Percentiles rank a stretch among this genome's conserved stretches.
Conservation (phyloP, 2,113 vertebrate genomes). For the Xenopus laevis region DNA sequence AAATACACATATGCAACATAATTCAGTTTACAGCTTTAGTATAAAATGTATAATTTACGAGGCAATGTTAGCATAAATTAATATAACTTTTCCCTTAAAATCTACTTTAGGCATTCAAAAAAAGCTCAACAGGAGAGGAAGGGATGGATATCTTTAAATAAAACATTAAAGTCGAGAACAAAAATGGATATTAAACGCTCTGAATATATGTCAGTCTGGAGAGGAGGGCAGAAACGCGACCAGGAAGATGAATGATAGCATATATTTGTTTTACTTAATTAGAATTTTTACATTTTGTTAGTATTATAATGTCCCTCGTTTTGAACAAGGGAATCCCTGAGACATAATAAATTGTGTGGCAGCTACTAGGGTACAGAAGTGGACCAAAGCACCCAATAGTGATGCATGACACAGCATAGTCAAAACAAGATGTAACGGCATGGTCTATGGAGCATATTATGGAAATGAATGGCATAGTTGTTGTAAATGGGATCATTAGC, state of each 20-base stretch:
- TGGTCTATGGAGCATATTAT: not conserved
- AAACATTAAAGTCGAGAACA: constrained; percentile 73
- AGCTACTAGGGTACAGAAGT: constrained; percentile 64
- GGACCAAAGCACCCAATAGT: constrained; percentile 59
- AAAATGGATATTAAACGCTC: constrained; percentile 58
- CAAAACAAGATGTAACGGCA: not conserved
- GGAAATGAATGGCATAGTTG: not conserved
- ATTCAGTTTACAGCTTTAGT: constrained; percentile 83
- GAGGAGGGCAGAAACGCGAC: constrained; percentile 35
- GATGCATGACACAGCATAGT: constrained; percentile 44
- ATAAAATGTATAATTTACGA: constrained; percentile 87
- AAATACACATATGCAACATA: constrained; percentile 79
- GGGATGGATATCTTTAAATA: constrained; percentile 72
- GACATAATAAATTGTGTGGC: constrained; percentile 72
- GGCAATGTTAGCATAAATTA: constrained; percentile 86
- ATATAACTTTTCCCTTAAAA: constrained; percentile 82
- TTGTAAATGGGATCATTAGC: too few species aligned
- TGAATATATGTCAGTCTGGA: constrained; percentile 59
- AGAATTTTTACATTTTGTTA: constrained; percentile 63
- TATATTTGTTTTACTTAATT: constrained; percentile 59
- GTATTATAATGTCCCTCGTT: constrained; percentile 71
- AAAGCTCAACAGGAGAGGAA: constrained; percentile 68
- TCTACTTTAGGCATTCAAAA: constrained; percentile 76
- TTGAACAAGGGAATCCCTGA: constrained; percentile 79
- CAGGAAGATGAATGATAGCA: not conserved